Percentiles rank a stretch among this genome's conserved stretches.
These are phyloP conservation scores for Pandemis cinnamomeana DNA, from an alignment of 2,888 invertebrate genomes.

Conservation along the genomic window DNA sequence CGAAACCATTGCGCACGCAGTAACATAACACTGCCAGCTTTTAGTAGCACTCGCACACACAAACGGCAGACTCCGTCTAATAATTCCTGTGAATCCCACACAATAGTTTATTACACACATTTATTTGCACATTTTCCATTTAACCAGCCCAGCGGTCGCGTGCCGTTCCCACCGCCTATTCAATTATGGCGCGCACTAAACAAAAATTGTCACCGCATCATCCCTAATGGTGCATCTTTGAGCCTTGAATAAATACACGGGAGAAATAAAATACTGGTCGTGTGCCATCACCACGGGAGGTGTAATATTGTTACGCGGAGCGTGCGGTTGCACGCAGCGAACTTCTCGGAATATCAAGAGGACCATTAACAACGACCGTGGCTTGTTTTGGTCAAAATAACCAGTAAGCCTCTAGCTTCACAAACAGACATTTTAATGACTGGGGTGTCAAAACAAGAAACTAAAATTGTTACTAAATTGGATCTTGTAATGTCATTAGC, in stretches of 20 bases:
- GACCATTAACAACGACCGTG: slow-evolving; percentile 60
- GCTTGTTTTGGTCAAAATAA: slow-evolving; percentile 49
- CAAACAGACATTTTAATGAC: slow-evolving; percentile 31
- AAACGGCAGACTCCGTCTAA: slow-evolving; percentile 52
- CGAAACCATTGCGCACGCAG: slow-evolving; percentile 62
- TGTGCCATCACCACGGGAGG: slow-evolving; percentile 78
- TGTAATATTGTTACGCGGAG: slow-evolving; percentile 68
- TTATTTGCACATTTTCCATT: slow-evolving; percentile 70
- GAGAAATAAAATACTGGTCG: slow-evolving; percentile 73
- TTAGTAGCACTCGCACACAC: slow-evolving; percentile 57
- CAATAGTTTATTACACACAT: slow-evolving; percentile 72
- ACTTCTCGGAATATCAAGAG: slow-evolving; percentile 68
- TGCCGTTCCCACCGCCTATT: slow-evolving; percentile 79
- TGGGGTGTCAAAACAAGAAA: slow-evolving; percentile 35
- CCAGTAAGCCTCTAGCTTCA: slow-evolving; percentile 32
- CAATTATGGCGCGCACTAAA: slow-evolving; percentile 74
- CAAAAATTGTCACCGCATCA: slow-evolving; percentile 75
- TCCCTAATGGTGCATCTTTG: slow-evolving; percentile 78
- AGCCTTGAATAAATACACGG: slow-evolving; percentile 73
- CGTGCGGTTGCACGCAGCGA: slow-evolving; percentile 62
- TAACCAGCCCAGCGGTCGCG: slow-evolving; percentile 66
- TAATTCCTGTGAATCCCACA: slow-evolving; percentile 62
- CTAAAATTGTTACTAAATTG: slow-evolving; percentile 28
- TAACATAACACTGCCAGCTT: slow-evolving; percentile 59
- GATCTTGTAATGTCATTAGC: slow-evolving; percentile 66